Evolutionary conservation across 2,888 invertebrate genomes (phyloP).

Genomic region (Sphecodes monilicornis): DNA sequence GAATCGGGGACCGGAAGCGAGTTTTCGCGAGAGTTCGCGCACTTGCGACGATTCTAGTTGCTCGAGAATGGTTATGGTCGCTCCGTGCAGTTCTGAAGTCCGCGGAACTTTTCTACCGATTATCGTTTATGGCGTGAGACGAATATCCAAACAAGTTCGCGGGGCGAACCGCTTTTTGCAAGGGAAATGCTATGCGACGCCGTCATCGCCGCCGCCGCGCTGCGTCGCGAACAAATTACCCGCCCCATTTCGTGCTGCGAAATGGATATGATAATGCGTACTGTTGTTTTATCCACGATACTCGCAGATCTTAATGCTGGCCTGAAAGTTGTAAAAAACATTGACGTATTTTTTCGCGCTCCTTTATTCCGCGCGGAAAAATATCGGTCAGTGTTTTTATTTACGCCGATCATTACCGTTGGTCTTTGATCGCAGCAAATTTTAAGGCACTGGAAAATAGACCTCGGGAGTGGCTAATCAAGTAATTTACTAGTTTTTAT

Average conservation of each 20-base stretch:
- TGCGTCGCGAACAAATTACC: constrained; percentile 17
- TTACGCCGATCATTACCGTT: not conserved
- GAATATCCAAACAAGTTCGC: constrained; percentile 57
- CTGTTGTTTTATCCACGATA: not conserved
- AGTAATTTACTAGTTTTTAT: not conserved
- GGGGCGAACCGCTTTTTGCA: not conserved
- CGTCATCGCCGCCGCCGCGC: not conserved
- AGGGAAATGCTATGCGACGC: constrained; percentile 11
- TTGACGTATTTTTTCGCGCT: not conserved
- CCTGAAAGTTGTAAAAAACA: not conserved
- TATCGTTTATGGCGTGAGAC: constrained; percentile 56
- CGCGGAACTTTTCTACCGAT: constrained; percentile 51
- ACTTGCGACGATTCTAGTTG: constrained; percentile 18
- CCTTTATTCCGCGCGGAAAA: not conserved
- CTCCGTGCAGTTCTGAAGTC: constrained; percentile 14
- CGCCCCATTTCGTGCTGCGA: not conserved
- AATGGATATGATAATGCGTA: constrained; percentile 20
- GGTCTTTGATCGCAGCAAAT: not conserved
- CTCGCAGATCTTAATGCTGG: not conserved
- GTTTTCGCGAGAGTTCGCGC: not conserved
- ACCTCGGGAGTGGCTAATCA: not conserved
- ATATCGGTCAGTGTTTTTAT: not conserved
- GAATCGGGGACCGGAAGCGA: not conserved
- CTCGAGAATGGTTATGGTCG: constrained; percentile 37
- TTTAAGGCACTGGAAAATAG: not conserved